Evolutionary conservation across 2,113 vertebrate genomes (phyloP).

Genomic region (Hyla sarda): DNA sequence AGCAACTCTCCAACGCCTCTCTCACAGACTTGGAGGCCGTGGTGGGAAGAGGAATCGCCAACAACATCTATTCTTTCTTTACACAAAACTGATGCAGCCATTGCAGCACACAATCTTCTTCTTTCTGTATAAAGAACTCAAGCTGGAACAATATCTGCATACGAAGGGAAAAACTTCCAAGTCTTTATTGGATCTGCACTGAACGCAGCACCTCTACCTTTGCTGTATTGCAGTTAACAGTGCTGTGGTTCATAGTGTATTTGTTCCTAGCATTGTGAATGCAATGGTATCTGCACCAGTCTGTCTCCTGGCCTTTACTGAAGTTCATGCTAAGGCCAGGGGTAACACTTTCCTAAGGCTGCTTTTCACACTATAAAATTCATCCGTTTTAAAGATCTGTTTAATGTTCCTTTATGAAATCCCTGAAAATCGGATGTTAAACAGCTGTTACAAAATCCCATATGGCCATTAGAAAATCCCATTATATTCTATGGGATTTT

Average conservation of each 20-base stretch:
- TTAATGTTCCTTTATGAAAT: no score
- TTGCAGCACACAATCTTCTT: background rate
- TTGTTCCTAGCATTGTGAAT: no score
- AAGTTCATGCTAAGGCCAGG: background rate
- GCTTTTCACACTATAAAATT: no score
- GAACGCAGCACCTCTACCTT: background rate
- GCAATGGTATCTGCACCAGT: no score
- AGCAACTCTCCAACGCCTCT: constrained; percentile 75
- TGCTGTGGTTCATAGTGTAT: background rate
- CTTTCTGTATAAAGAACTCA: background rate
- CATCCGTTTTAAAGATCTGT: no score
- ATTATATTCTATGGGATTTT: no score
- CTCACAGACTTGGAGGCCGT: constrained; percentile 74
- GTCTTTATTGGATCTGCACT: no score
- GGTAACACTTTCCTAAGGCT: no score
- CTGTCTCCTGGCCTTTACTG: background rate
- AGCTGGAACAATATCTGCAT: background rate
- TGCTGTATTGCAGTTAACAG: background rate
- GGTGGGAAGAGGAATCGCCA: constrained; percentile 77
- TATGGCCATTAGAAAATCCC: no score
- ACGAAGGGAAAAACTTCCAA: no score
- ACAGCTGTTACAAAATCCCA: no score
- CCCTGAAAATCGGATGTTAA: no score
- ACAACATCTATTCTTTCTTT: constrained; percentile 81
- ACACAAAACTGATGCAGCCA: constrained; percentile 35